Evolutionary conservation across 2,797 vertebrate species (phyloP).

Genomic region (Neostethus bicornis): DNA sequence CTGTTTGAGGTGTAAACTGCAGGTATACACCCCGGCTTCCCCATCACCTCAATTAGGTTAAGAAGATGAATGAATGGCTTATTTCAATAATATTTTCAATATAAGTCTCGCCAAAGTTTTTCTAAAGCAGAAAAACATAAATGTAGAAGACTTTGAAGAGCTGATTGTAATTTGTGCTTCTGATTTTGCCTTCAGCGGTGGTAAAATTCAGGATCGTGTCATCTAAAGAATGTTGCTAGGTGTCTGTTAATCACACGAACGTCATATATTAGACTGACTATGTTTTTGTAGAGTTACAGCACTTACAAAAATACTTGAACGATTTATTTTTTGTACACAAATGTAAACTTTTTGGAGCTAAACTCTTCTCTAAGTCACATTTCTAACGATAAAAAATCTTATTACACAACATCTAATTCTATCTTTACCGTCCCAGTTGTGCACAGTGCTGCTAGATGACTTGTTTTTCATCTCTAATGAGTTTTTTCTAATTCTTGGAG

Average conservation of each 20-base stretch:
- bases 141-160: neutral
- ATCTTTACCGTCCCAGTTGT: conserved; percentile 21
- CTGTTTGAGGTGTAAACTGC: no score
- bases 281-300: no score
- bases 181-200: conserved; percentile 32
- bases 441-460: neutral
- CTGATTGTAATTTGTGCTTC: conserved; percentile 5
- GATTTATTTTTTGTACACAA: conserved; percentile 52
- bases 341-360: neutral
- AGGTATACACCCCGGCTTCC: no score
- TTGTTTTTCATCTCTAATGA: conserved; percentile 9
- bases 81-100: no score
- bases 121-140: neutral
- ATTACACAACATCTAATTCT: conserved; percentile 1
- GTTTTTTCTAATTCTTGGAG: conserved; percentile 10
- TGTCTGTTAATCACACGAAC: conserved; percentile 27
- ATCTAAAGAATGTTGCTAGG: conserved; percentile 38
- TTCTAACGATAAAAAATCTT: conserved; percentile 13
- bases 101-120: neutral
- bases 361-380: conserved; percentile 19
- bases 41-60: no score
- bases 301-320: conserved; percentile 1
- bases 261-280: no score
- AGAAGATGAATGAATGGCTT: no score
- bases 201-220: conserved; percentile 8